phyloP scores from a whole-genome alignment of 2,797 vertebrate species.

The Poeciliopsis infans region DNA sequence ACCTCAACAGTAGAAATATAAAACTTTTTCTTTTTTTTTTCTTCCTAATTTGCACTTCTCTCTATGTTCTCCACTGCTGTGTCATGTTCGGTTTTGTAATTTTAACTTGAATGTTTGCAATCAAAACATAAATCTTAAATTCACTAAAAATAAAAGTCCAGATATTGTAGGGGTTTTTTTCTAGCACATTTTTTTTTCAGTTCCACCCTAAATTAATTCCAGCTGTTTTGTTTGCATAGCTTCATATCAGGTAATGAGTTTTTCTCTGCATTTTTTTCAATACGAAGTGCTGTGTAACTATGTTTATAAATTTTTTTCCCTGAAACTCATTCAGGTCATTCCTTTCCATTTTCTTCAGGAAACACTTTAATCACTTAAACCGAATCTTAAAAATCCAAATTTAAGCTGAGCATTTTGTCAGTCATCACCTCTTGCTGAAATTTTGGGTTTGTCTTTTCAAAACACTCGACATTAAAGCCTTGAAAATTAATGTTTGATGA shows the following conservation, averaged over 20 bases:
- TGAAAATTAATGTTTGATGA: conserved; percentile 14
- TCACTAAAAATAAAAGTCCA: background rate
- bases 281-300: conserved; percentile 1
- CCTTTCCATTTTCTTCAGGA: background rate
- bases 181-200: background rate
- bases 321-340: background rate
- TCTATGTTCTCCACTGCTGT: background rate
- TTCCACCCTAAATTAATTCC: background rate
- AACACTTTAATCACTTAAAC: background rate
- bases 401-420: background rate
- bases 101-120: conserved; percentile 5
- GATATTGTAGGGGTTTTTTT: background rate
- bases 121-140: background rate
- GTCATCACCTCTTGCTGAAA: too few relatives aligned
- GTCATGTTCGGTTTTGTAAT: conserved; percentile 2
- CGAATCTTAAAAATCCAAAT: background rate
- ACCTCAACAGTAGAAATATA: conserved; percentile 5
- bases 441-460: background rate
- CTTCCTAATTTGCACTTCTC: conserved; percentile 14
- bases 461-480: background rate
- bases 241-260: background rate
- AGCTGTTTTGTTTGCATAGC: background rate
- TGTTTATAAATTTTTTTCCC: background rate
- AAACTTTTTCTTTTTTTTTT: background rate
- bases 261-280: conserved; percentile 11